Evolutionary conservation across 2,113 vertebrate species (phyloP).

Genomic region (Hyperopisus bebe): DNA sequence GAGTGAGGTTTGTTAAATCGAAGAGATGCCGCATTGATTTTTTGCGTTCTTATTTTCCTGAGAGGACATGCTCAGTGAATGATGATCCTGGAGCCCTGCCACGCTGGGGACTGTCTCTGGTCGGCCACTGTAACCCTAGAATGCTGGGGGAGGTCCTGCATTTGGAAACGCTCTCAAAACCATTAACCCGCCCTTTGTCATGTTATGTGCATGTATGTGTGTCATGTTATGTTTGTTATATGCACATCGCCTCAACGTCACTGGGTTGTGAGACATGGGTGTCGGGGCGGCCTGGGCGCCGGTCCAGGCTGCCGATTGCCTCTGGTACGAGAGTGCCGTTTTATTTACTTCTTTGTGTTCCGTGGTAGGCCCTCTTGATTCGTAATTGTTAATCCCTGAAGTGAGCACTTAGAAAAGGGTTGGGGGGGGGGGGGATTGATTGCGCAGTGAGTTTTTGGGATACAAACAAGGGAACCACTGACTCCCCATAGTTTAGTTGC

Average conservation of each 20-base stretch:
- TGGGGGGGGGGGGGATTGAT: neutral
- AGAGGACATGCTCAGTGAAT: neutral
- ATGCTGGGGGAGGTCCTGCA: neutral
- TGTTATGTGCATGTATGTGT: no score
- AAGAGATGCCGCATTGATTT: neutral
- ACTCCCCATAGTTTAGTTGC: neutral
- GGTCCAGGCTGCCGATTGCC: neutral
- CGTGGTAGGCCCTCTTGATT: neutral
- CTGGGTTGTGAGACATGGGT: neutral
- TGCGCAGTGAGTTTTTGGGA: neutral
- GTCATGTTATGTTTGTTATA: no score
- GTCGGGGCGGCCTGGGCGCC: neutral
- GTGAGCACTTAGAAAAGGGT: neutral
- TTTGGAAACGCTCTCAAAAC: neutral
- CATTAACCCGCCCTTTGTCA: neutral
- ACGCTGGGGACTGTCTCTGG: neutral
- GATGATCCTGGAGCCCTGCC: neutral
- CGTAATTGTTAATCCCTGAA: conserved; percentile 2
- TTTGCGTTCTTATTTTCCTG: neutral
- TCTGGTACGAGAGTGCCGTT: neutral
- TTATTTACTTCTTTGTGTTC: neutral
- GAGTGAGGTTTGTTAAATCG: neutral
- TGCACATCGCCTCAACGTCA: neutral
- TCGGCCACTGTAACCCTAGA: neutral
- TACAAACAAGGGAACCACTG: neutral